Evolutionary conservation across 1,140 invertebrate species (phyloP), one percentile per base, ranked within the genome.

Genomic region (Berghia stephanieae): DNA sequence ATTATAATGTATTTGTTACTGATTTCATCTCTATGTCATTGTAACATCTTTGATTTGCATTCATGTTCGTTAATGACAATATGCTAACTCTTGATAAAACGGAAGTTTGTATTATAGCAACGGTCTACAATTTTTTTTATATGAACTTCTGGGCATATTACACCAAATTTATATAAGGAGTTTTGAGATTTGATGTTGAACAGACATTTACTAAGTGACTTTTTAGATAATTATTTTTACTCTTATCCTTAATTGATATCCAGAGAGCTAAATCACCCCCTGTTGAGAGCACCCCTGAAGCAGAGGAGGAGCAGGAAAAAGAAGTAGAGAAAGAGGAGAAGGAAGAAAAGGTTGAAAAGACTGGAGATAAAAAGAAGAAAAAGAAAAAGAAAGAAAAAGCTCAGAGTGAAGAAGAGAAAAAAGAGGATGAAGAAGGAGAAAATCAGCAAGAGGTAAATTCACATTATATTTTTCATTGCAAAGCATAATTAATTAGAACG

Each of bases 311-410:
- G 13, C 13, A 21, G 36, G 21, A 2, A 27, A 16, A 46, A 36
- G 36, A 34, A 24, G 27, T 31, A 16, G 36, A 38, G n/a, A 18
- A 36, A 68, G 60, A 66, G 21, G 46, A 55, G 46, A 69, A 13
- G 16, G 27, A 44, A 66, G 78, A 76, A 52, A 31, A 46, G 42
- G 75, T 66, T 57, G 57, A 77, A 70, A 70, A 43, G 43, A 63
- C 10, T 16, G 57, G 8, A 31, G 10, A 31, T 6, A 78, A 75
- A 57, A 57, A 55, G 38, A 78, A 79, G 69, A 81, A 79, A 46
- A 79, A 43, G 16, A 75, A 70, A 75, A 57, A 76, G 52, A 36
- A 71, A 38, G 43, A 18, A 73, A 44, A 79, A 43, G 40, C 76
- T 24, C 68, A 77, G 36, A 66, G 43, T 46, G 66, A 77, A 13